These are phyloP conservation scores for Cichladusa arquata DNA, from an alignment of 2,113 vertebrate species.

Conservation along the genomic window DNA sequence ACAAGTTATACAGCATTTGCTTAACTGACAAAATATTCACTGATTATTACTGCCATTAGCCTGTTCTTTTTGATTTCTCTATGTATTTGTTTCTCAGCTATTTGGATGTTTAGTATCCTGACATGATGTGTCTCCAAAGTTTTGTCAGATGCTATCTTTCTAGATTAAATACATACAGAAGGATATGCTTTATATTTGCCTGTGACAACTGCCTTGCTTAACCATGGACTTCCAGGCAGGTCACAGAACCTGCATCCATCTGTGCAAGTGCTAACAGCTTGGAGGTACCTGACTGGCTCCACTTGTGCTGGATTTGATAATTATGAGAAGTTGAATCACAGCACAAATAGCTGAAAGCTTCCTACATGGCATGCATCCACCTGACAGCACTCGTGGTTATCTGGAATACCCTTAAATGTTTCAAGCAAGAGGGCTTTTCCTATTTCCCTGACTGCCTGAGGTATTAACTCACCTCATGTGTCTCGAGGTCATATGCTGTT, in stretches of 20 bases:
- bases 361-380: neutral
- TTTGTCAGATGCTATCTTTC: constrained; percentile 56
- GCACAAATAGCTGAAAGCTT: neutral
- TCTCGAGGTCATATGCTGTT: neutral
- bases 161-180: constrained; percentile 43
- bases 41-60: constrained; percentile 58
- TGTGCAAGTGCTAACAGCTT: neutral
- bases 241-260: neutral
- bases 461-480: neutral
- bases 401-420: neutral
- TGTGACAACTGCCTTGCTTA: neutral
- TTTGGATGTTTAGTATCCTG: constrained; percentile 47
- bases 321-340: neutral
- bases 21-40: constrained; percentile 68
- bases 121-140: constrained; percentile 49
- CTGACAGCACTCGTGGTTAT: neutral
- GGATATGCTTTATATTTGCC: neutral
- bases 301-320: neutral
- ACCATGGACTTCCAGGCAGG: constrained; percentile 11
- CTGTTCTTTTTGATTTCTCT: constrained; percentile 65
- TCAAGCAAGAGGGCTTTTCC: neutral
- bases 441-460: neutral
- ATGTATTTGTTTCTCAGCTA: constrained; percentile 61
- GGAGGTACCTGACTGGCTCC: neutral
- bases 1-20: constrained; percentile 63